Evolutionary conservation across 2,113 vertebrate genomes (phyloP), one percentile per base, ranked within the genome.

Genomic region (Suncus etruscus): DNA sequence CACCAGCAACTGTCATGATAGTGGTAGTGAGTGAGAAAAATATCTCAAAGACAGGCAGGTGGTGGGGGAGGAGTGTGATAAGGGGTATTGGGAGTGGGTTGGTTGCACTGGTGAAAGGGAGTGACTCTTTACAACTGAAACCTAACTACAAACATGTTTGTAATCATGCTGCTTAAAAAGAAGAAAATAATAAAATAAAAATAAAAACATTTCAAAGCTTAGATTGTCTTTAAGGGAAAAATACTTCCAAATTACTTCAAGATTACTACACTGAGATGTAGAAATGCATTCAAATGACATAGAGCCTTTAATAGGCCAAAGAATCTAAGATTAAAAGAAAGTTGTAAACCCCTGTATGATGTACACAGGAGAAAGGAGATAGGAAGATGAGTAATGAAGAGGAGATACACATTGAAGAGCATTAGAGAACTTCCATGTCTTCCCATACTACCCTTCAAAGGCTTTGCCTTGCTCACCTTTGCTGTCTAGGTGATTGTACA

Each of bases 221-320:
- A 89, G 32, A 83, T 87, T 89, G 75, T 75, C 58, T 39, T 83
- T 31, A 65, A 89, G 63, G 39, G 66, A 47, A 54, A 94, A 75
- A 22, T 61, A 45, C 79, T 87, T 83, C 29, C 75, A 54, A 80
- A 72, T 79, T 75, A 65, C 39, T 92, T 54, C 25, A 73, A 77
- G 48, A 91, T 54, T 45, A 51, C 73, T 48, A 70, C 47, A 77
- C 50, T 54, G 51, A 15, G 15, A 54, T 54, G 51, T 54, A 74
- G 72, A 32, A 72, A 83, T 32, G 18, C 1, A 6, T 77, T 90
- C 31, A 74, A 73, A 70, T 75, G 48, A 58, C 83, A 24, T 29
- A 11, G 29, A 48, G 31, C 31, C 39, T 89, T 81, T 74, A 76
- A 72, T 14, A 31, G 54, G 63, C 16, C 65, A 47, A 84, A 69